Evolutionary conservation across 2,113 vertebrate genomes (phyloP).

Genomic region (Caranx ignobilis): DNA sequence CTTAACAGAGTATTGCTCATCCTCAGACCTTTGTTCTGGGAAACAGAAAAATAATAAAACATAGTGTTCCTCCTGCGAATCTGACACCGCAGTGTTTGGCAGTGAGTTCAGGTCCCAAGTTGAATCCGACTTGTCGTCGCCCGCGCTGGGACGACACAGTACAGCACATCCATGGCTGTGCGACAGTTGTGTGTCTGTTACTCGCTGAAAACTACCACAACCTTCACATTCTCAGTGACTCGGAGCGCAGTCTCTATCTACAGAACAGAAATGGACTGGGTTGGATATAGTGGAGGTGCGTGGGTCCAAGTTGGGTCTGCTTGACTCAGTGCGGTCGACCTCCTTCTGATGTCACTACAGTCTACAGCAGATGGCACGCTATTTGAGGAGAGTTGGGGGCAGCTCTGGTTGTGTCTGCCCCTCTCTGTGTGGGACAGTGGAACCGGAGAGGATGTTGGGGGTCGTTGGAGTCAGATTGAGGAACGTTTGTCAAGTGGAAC

Average conservation of each 20-base stretch:
- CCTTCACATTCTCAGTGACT: conserved; percentile 27
- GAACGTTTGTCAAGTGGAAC: conserved; percentile 27
- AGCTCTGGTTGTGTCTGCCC: conserved; percentile 29
- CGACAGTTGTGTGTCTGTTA: not conserved
- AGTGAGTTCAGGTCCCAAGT: conserved; percentile 69
- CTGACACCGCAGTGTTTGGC: conserved; percentile 68
- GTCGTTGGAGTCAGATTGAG: conserved; percentile 41
- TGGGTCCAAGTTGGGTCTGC: conserved; percentile 30
- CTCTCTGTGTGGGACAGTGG: conserved; percentile 41
- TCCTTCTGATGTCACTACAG: conserved; percentile 65
- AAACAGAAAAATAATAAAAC: conserved; percentile 43
- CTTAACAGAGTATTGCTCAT: conserved; percentile 33
- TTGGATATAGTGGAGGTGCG: conserved; percentile 37
- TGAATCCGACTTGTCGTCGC: conserved; percentile 15
- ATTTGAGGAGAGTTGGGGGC: conserved; percentile 36
- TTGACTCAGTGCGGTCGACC: conserved; percentile 32
- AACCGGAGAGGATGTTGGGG: conserved; percentile 61
- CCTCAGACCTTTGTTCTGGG: conserved; percentile 23
- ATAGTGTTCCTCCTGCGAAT: conserved; percentile 42
- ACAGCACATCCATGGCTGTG: conserved; percentile 22
- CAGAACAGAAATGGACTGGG: conserved; percentile 65
- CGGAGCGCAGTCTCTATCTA: conserved; percentile 69
- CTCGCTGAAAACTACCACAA: not conserved
- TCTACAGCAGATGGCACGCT: conserved; percentile 61
- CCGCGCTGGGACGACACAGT: not conserved